These are phyloP conservation scores for Oreochromis grahami DNA, from an alignment of 2,797 vertebrate genomes.

Conservation along the genomic window DNA sequence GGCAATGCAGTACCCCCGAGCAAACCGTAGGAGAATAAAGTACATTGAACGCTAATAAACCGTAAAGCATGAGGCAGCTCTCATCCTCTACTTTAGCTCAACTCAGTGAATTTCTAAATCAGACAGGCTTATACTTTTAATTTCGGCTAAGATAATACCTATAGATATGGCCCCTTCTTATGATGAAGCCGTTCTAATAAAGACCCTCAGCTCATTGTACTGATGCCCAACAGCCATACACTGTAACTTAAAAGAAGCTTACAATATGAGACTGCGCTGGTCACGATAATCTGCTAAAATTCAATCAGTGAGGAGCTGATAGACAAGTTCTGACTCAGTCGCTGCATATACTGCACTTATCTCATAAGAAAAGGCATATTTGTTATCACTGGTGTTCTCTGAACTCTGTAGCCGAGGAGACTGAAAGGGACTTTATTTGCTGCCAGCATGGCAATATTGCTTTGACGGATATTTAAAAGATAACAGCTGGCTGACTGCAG, in stretches of 20 bases:
- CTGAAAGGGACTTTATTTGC: conserved; percentile 30
- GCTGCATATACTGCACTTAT: conserved; percentile 46
- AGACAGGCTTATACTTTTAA: neutral
- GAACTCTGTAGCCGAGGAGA: conserved; percentile 39
- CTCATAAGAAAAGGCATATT: conserved; percentile 37
- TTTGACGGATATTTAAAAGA: conserved; percentile 60
- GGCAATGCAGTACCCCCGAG: neutral
- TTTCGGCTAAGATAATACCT: neutral
- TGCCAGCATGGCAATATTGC: conserved; percentile 35
- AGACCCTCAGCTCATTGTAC: neutral
- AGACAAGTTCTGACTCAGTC: conserved; percentile 37
- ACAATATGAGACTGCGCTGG: conserved; percentile 30
- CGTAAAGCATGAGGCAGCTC: neutral
- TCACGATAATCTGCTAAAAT: conserved; percentile 54
- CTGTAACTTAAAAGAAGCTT: conserved; percentile 22
- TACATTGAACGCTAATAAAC: neutral
- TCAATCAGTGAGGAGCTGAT: conserved; percentile 42
- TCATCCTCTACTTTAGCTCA: neutral
- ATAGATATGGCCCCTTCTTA: neutral
- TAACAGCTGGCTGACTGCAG: conserved; percentile 48
- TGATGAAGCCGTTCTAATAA: conserved; percentile 9
- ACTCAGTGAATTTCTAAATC: neutral
- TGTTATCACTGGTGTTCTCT: conserved; percentile 39
- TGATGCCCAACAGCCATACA: conserved; percentile 5
- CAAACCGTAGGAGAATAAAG: neutral